phyloP scores from a whole-genome alignment of 2,888 invertebrate species.

The Pseudoips prasinana region DNA sequence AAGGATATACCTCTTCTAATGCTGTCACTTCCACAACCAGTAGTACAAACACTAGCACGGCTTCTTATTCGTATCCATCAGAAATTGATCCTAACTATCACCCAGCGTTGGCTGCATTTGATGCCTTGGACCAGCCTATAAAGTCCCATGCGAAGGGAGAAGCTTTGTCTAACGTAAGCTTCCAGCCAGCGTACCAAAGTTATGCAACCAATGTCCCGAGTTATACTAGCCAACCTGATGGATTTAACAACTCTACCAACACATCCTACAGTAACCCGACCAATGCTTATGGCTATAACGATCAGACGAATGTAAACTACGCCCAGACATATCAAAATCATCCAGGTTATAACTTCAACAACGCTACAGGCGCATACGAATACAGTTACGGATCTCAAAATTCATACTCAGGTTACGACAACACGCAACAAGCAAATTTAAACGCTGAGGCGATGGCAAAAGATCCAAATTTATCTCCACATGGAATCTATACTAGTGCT shows the following conservation, averaged over 20 bases:
- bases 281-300: conserved; percentile 37
- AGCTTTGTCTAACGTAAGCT: conserved; percentile 47
- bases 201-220: conserved; percentile 24
- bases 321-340: conserved; percentile 74
- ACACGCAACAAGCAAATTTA: conserved; percentile 38
- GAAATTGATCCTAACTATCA: conserved; percentile 33
- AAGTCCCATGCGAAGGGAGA: conserved; percentile 71
- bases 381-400: conserved; percentile 85
- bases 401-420: conserved; percentile 43
- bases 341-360: conserved; percentile 83
- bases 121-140: conserved; percentile 65
- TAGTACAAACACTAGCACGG: conserved; percentile 31
- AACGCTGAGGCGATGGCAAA: conserved; percentile 45
- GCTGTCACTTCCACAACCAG: conserved; percentile 34
- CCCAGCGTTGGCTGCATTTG: conserved; percentile 50
- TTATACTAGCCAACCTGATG: conserved; percentile 32
- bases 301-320: conserved; percentile 44
- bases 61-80: conserved; percentile 34
- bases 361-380: conserved; percentile 79
- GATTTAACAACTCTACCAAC: conserved; percentile 4
- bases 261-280: conserved; percentile 26
- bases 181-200: conserved; percentile 35
- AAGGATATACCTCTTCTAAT: conserved; percentile 55
- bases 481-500: conserved; percentile 72
- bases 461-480: conserved; percentile 50